Evolutionary conservation across 2,113 vertebrate genomes (phyloP), one percentile per base, ranked within the genome.

Genomic region (Halichoeres trimaculatus): DNA sequence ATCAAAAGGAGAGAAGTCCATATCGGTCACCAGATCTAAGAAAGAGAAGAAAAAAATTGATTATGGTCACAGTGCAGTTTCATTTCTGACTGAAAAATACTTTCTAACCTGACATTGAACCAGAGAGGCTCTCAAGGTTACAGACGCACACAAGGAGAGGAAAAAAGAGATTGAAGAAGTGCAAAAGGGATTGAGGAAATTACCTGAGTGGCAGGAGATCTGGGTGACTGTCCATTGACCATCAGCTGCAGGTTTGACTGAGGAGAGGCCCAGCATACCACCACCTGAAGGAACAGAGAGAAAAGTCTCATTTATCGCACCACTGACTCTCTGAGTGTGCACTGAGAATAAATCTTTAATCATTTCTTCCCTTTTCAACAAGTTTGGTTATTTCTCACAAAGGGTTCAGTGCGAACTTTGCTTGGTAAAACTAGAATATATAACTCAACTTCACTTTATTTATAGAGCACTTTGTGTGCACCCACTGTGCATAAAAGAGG

Each of bases 1-100:
- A 70, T 99, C 96, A 2, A 99, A 99, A 4, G 96, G 96, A 0
- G 96, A 99, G 78, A 99, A 98, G 89, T 97, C 97, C 88, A 99
- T 93, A 80, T 99, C 98, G 0, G 95, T 97, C 85, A 99, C 90
- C 70, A 94, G 85, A 88, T 97, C 98, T 99, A 90, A 30, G 43
- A 43, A 81, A 20, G 59, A 12, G 30, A 72, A 54, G 55, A 40
- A 4, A 10, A 76, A 51, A 48, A 26, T 47, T 43, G 14, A 47
- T 77, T 34, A 17, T 23, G 54, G 48, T 71, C 62, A 65, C 24
- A 57, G 16, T 2, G 57, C 67, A 1, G 80, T 62, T 67, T 86
- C 30, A 74, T 66, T 78, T 80, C 59, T 55, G 41, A 16, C 24
- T 19, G 63, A 30, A 30, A 30, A 9, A 16, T 40, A 5, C 64